Base-by-base conservation (phyloP, 2,113 vertebrate species). In the Xiphophorus maculatus region DNA sequence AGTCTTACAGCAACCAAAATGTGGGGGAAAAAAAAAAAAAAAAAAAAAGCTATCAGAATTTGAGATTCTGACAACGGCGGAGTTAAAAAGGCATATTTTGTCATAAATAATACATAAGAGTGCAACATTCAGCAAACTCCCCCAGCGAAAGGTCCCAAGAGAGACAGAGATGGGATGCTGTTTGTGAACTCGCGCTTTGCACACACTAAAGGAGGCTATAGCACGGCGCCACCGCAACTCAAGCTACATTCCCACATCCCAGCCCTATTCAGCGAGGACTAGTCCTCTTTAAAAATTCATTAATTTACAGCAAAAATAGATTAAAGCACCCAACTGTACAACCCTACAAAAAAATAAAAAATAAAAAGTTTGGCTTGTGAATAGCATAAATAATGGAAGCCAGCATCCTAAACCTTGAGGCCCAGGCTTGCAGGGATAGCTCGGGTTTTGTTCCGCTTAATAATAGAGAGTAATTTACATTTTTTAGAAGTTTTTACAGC, bases 271-370 rank as follows among this genome's bases (percentile, higher is more conserved):
- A 90, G 85, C 71, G 40, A 90, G 86, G 90, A 93, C 90, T 82
- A 90, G 80, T 86, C 83, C 91, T 91, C 84, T 91, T 94, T 93
- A 93, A 94, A 94, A 93, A 94, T 93, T 88, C 87, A 93, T 93
- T 94, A 89, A 93, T 94, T 94, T 93, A 91, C 91, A 91, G 91
- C 93, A 92, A 91, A 94, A 93, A 93, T 91, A 94, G 92, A 93
- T 93, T 93, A 92, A 92, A 93, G 91, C 77, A 51, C 88, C 90
- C 89, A 92, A 91, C 89, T 87, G 88, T 88, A 86, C 85, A 85
- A 91, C 87, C 85, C 88, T 87, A 90, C 92, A 92, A 94, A 92
- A 92, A 94, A 11, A 37, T 9, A 11, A 37, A 37, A 37, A 37
- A 37, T 10, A 37, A 37, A 37, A 48, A 48, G 89, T 92, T 94